These are phyloP conservation scores for Pediacus dermestoides DNA, from an alignment of 2,888 invertebrate genomes.

Conservation along the genomic window DNA sequence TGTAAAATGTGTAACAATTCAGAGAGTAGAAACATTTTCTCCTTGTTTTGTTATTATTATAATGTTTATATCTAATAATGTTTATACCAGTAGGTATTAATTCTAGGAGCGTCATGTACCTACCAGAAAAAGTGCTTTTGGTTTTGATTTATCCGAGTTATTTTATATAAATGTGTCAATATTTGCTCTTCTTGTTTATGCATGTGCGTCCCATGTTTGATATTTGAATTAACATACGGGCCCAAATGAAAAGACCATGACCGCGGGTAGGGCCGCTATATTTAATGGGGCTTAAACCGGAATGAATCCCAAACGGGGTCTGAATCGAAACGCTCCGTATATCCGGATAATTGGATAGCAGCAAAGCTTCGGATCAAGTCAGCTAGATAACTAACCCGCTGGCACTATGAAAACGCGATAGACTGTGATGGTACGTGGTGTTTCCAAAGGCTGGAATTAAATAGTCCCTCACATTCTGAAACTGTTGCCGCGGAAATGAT, in stretches of 20 bases:
- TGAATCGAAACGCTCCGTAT: constrained; percentile 49
- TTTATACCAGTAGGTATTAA: no score
- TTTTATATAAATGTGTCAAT: no score
- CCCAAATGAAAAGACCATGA: constrained; percentile 25
- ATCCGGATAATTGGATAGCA: constrained; percentile 50
- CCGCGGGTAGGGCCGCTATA: constrained; percentile 31
- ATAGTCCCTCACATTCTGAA: constrained; percentile 38
- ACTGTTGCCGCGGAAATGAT: constrained; percentile 39
- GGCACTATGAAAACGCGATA: constrained; percentile 40
- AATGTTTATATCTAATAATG: no score
- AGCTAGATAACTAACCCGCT: constrained; percentile 48
- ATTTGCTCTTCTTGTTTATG: not conserved
- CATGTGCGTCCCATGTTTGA: constrained; percentile 2
- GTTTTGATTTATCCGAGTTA: no score
- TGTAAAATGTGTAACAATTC: no score
- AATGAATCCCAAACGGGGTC: constrained; percentile 46
- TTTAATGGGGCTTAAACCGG: constrained; percentile 40
- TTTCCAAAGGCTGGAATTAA: constrained; percentile 28
- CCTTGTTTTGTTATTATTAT: no score
- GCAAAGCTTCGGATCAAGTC: constrained; percentile 49
- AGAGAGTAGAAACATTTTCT: no score
- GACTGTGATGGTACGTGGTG: constrained; percentile 36
- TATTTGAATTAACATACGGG: constrained; percentile 9
- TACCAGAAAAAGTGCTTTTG: no score
- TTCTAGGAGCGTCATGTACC: no score